phyloP scores from a whole-genome alignment of 2,113 vertebrate genomes.

The Hypomesus transpacificus region DNA sequence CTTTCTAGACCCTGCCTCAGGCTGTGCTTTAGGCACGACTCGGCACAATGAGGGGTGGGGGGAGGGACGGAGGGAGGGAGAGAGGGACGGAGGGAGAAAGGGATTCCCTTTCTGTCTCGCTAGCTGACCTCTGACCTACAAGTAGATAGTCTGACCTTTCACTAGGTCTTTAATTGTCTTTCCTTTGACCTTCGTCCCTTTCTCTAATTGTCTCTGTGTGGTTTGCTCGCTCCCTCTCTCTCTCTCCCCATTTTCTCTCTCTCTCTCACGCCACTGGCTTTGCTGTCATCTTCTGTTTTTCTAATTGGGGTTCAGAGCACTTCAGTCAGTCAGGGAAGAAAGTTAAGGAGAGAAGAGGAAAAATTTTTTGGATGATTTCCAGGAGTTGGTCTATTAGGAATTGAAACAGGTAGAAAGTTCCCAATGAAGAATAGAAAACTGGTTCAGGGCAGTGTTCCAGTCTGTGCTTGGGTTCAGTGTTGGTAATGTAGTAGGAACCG shows the following conservation, averaged over 20 bases:
- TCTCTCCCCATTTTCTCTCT: neutral
- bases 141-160: slow-evolving; percentile 6
- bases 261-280: slow-evolving; percentile 41
- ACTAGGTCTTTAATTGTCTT: neutral
- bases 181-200: neutral
- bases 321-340: slow-evolving; percentile 22
- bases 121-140: neutral
- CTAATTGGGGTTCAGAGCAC: slow-evolving; percentile 60
- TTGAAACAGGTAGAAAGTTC: slow-evolving; percentile 22
- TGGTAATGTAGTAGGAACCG: too few relatives aligned
- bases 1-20: slow-evolving; percentile 58
- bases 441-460: neutral
- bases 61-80: neutral
- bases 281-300: slow-evolving; percentile 60
- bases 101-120: neutral
- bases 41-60: slow-evolving; percentile 9
- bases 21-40: slow-evolving; percentile 50
- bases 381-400: slow-evolving; percentile 28
- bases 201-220: neutral
- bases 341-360: neutral
- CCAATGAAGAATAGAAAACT: slow-evolving; percentile 31
- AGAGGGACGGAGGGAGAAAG: neutral
- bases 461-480: too few relatives aligned
- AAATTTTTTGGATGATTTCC: slow-evolving; percentile 16
- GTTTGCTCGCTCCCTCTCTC: neutral